phyloP scores from a whole-genome alignment of 2,888 invertebrate genomes.

The Unio delphinus region DNA sequence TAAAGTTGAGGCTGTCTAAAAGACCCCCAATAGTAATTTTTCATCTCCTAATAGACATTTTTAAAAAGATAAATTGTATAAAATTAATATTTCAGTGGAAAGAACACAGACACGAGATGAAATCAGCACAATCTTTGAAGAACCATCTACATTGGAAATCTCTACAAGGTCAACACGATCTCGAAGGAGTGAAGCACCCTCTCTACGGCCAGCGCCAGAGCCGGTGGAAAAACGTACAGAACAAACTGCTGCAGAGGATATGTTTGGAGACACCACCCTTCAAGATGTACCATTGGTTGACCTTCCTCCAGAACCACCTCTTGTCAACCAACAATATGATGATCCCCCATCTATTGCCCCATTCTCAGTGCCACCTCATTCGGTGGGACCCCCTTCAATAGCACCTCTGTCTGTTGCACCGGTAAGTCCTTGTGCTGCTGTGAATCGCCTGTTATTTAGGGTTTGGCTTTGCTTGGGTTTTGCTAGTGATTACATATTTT shows the following conservation, averaged over 20 bases:
- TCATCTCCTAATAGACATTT: background rate
- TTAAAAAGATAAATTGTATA: too few relatives aligned
- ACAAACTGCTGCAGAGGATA: constrained; percentile 32
- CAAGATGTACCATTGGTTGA: constrained; percentile 50
- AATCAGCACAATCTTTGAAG: constrained; percentile 61
- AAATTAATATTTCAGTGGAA: too few relatives aligned
- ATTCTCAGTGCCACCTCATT: constrained; percentile 58
- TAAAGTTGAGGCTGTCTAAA: too few relatives aligned
- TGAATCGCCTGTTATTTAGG: too few relatives aligned
- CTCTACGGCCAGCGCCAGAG: constrained; percentile 32
- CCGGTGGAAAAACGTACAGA: constrained; percentile 31
- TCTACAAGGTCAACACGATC: constrained; percentile 26
- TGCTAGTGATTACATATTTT: too few relatives aligned
- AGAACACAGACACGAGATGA: constrained; percentile 34
- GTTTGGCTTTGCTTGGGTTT: too few relatives aligned
- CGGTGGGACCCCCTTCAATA: constrained; percentile 55
- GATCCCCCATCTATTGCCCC: constrained; percentile 64
- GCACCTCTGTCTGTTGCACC: constrained; percentile 56
- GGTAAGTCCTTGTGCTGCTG: constrained; percentile 2
- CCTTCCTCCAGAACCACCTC: constrained; percentile 53
- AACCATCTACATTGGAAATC: constrained; percentile 47
- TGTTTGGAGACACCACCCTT: constrained; percentile 32
- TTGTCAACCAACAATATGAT: constrained; percentile 45
- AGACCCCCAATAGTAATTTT: too few relatives aligned
- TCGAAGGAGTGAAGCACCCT: constrained; percentile 50